Evolutionary conservation across 1,140 invertebrate species (phyloP).

Genomic region (Daktulosphaira vitifoliae): DNA sequence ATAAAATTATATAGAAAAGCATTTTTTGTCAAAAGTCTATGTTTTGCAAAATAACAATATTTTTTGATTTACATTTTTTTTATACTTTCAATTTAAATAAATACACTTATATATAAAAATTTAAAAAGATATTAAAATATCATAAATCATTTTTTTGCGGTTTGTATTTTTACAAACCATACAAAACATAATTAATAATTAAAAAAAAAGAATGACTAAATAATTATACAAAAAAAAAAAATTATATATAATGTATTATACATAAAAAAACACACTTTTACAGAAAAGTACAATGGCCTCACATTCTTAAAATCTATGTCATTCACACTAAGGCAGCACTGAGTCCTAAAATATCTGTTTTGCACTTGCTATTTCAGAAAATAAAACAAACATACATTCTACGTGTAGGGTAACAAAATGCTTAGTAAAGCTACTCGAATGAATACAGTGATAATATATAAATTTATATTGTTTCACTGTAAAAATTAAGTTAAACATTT

Average conservation of each 20-base stretch:
- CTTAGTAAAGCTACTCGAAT: too few species aligned
- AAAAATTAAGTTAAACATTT: not conserved
- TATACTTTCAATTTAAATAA: constrained; percentile 20
- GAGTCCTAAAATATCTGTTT: not conserved
- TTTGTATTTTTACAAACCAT: constrained; percentile 13
- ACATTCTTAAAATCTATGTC: constrained; percentile 19
- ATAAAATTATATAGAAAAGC: not conserved
- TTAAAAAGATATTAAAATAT: constrained; percentile 25
- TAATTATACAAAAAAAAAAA: too few species aligned
- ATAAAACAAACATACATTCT: not conserved
- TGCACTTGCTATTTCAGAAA: not conserved
- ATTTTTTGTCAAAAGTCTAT: constrained; percentile 29
- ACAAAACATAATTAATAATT: constrained; percentile 5
- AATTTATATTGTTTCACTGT: too few species aligned
- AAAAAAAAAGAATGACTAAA: constrained; percentile 29
- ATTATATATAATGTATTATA: too few species aligned
- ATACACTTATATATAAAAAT: constrained; percentile 32
- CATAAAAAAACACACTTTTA: constrained; percentile 16
- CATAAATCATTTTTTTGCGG: constrained; percentile 1
- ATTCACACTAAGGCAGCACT: constrained; percentile 6
- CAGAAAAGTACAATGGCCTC: constrained; percentile 32
- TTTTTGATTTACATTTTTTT: constrained; percentile 33
- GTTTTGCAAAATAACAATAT: constrained; percentile 32
- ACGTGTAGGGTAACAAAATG: not conserved
- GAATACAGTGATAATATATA: too few species aligned